phyloP scores from a whole-genome alignment of 2,888 invertebrate genomes.

The Dione juno region DNA sequence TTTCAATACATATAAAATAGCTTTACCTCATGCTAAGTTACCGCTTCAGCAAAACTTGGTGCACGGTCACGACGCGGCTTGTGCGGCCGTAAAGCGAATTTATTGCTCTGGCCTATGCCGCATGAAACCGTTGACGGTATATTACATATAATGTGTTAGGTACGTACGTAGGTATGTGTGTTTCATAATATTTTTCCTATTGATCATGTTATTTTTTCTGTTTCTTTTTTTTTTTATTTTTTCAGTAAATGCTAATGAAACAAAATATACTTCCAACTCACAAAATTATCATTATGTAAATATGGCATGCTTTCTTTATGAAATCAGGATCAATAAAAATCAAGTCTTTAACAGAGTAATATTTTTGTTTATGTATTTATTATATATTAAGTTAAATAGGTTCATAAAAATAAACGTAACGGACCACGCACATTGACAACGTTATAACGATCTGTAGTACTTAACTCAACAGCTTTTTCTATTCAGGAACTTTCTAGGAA shows the following conservation, averaged over 20 bases:
- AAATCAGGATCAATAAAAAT: too few species aligned
- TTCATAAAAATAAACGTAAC: too few species aligned
- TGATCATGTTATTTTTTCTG: background rate
- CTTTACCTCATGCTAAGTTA: slow-evolving; percentile 5
- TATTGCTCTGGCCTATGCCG: slow-evolving; percentile 35
- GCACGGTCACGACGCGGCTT: slow-evolving; percentile 35
- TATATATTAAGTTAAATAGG: too few species aligned
- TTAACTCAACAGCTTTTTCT: background rate
- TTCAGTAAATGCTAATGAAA: too few species aligned
- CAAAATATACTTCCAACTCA: too few species aligned
- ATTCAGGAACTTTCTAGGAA: background rate
- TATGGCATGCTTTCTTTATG: too few species aligned
- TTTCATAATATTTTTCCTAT: background rate
- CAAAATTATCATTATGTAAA: too few species aligned
- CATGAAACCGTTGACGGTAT: slow-evolving; percentile 28
- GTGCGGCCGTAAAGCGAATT: slow-evolving; percentile 40
- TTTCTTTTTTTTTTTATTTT: too few species aligned
- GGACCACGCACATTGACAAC: too few species aligned
- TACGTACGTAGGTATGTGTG: background rate
- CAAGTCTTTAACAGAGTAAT: too few species aligned
- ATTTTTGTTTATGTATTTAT: too few species aligned
- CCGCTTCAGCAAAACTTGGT: slow-evolving; percentile 24
- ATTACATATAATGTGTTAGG: slow-evolving; percentile 21
- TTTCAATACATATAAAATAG: background rate
- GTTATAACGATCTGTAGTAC: background rate